Base-by-base conservation (phyloP, 2,113 vertebrate genomes). In the Protomyctophum bolini region DNA sequence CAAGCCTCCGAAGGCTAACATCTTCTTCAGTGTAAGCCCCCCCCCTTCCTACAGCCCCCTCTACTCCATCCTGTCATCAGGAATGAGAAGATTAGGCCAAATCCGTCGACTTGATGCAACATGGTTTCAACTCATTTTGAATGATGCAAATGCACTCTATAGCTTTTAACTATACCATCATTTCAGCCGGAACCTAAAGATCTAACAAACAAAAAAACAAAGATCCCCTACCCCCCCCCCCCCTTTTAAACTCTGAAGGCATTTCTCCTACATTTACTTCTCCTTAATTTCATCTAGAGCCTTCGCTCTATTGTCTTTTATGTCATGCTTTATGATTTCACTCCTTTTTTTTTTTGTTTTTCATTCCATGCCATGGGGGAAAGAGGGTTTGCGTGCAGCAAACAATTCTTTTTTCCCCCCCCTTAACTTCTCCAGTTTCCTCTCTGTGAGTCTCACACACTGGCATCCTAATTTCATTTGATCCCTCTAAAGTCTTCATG, bases 1-100 rank as follows among this genome's bases (percentile, higher is more conserved):
- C 89, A 87, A 86, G 83, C 76, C 73, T 86, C 71, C 51, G 87
- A 89, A 91, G 81, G 67, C 79, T 84, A 85, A 87, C 87, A 86
- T 89, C 88, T 76, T 87, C 83, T 76, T 86, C 78, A 79, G 48
- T 86, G 81, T 70, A 79, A 79, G 86, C 71, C 75, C 74, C 77
- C 58, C 70, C 50, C 69, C 75, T 21, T 21, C 21, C 21, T 21
- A 21, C 21, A 21, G 21, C 21, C 21, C 73, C 61, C 76, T 70
- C 65, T 67, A 69, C 76, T 70, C 65, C 69, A 69, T 58, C 70
- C 67, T 68, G 56, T 83, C 79, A 76, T 81, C 58, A 84, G 73
- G 80, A 87, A 80, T 78, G 70, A 81, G 73, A 85, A 77, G 89
- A 87, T 89, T 80, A 87, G 69, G 78, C 51, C 80, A 90, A 89